These are phyloP conservation scores for Hermodice carunculata DNA, from an alignment of 2,888 invertebrate genomes.

Conservation along the genomic window DNA sequence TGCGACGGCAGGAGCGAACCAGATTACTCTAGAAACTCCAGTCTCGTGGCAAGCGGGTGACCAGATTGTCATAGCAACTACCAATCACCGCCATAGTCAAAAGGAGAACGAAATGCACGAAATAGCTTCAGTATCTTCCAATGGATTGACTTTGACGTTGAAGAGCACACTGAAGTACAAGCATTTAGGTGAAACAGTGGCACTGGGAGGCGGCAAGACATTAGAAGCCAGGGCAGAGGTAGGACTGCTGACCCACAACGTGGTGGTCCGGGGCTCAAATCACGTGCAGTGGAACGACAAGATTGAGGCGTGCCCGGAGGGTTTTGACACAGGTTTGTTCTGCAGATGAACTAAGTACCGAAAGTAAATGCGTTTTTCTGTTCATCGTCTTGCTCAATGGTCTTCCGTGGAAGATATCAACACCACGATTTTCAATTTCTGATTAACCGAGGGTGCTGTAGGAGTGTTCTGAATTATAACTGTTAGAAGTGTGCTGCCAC, in stretches of 20 bases:
- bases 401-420: too few relatives aligned
- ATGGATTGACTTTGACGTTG: slow-evolving; percentile 56
- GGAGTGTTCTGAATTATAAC: too few relatives aligned
- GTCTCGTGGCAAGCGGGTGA: slow-evolving; percentile 54
- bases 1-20: slow-evolving; percentile 45
- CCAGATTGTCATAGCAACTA: slow-evolving; percentile 64
- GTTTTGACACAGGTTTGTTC: slow-evolving; percentile 62
- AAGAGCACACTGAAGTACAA: slow-evolving; percentile 29
- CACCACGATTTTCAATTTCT: too few relatives aligned
- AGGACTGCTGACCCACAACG: slow-evolving; percentile 62
- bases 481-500: too few relatives aligned
- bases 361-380: too few relatives aligned
- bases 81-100: slow-evolving; percentile 56
- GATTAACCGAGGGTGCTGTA: too few relatives aligned
- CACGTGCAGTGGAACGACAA: slow-evolving; percentile 55
- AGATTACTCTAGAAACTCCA: slow-evolving; percentile 46
- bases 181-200: slow-evolving; percentile 54
- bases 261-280: slow-evolving; percentile 57
- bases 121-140: slow-evolving; percentile 48
- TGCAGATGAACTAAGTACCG: too few relatives aligned
- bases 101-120: slow-evolving; percentile 55
- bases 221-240: slow-evolving; percentile 63
- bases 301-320: slow-evolving; percentile 59
- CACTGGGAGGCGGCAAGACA: slow-evolving; percentile 23
- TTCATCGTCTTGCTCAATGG: too few relatives aligned